Conservation (phyloP, 2,888 invertebrate species). For the Pristionchus mayeri region DNA sequence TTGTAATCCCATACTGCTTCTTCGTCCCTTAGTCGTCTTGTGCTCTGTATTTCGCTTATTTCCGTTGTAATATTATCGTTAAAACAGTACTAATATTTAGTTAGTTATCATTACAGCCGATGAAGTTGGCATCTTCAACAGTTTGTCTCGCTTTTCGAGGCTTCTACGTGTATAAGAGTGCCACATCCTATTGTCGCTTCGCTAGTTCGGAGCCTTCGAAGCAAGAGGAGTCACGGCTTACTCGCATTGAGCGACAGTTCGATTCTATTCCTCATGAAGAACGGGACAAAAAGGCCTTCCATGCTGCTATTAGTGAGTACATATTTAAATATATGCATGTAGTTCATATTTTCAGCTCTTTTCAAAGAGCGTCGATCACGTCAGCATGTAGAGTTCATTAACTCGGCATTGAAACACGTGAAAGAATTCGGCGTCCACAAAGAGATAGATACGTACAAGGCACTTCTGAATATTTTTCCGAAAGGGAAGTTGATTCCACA, state of each 20-base stretch:
- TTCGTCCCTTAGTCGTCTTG: too few relatives aligned
- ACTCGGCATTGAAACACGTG: conserved; percentile 90
- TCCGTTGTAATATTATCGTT: too few relatives aligned
- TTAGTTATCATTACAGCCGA: neutral
- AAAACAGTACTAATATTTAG: too few relatives aligned
- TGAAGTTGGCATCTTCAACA: neutral
- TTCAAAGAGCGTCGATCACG: conserved; percentile 85
- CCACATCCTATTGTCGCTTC: neutral
- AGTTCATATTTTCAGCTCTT: conserved; percentile 78
- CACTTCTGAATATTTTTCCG: conserved; percentile 75
- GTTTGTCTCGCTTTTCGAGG: neutral
- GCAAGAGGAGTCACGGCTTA: conserved; percentile 53
- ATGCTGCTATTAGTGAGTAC: conserved; percentile 67
- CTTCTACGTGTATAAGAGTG: neutral
- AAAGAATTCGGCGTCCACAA: conserved; percentile 90
- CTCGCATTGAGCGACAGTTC: conserved; percentile 71
- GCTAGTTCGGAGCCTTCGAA: conserved; percentile 28
- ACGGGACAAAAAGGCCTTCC: conserved; percentile 69
- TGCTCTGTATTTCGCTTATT: too few relatives aligned
- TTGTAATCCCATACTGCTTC: too few relatives aligned
- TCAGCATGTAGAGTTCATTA: conserved; percentile 95
- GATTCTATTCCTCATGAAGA: conserved; percentile 62
- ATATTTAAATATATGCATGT: too few relatives aligned
- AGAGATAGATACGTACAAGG: conserved; percentile 80
- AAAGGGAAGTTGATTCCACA: conserved; percentile 89